These are phyloP conservation scores for Phaonia tiefii DNA, from an alignment of 2,888 invertebrate species.

Conservation along the genomic window DNA sequence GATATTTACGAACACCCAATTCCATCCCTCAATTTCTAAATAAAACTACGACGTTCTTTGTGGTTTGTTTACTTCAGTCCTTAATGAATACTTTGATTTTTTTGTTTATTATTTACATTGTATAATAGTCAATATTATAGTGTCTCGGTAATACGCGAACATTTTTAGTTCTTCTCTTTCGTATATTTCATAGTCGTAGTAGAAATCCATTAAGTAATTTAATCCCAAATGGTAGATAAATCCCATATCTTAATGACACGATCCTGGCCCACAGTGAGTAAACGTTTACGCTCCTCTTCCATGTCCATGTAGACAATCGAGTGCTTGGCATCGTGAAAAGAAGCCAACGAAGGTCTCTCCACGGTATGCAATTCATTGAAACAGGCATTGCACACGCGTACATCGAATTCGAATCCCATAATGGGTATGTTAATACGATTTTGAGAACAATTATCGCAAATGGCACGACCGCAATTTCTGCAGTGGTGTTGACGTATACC, in stretches of 20 bases:
- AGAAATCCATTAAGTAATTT: constrained; percentile 65
- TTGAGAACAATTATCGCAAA: constrained; percentile 95
- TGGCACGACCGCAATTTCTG: constrained; percentile 96
- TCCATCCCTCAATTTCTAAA: no score
- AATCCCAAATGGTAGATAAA: constrained; percentile 84
- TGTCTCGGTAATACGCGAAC: no score
- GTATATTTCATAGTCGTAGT: constrained; percentile 17
- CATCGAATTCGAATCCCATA: constrained; percentile 99
- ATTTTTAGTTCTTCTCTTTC: constrained; percentile 9
- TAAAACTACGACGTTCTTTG: no score
- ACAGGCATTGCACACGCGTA: constrained; percentile 97
- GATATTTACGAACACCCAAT: no score
- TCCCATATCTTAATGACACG: constrained; percentile 97
- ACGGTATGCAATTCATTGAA: constrained; percentile 90
- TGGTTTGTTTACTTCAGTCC: constrained; percentile 32
- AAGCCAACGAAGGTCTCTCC: constrained; percentile 94
- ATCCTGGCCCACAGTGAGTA: constrained; percentile 97
- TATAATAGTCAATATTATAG: constrained; percentile 28
- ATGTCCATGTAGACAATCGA: constrained; percentile 93
- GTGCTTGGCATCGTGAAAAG: constrained; percentile 97
- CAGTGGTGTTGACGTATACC: constrained; percentile 94
- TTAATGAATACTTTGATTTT: constrained; percentile 30
- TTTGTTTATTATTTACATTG: constrained; percentile 24
- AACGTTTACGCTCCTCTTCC: constrained; percentile 92
- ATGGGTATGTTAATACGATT: constrained; percentile 94